Evolutionary conservation across 37 sponge, comb jelly and placozoan genomes (phyloP).

Genomic region (Halichondria panicea): DNA sequence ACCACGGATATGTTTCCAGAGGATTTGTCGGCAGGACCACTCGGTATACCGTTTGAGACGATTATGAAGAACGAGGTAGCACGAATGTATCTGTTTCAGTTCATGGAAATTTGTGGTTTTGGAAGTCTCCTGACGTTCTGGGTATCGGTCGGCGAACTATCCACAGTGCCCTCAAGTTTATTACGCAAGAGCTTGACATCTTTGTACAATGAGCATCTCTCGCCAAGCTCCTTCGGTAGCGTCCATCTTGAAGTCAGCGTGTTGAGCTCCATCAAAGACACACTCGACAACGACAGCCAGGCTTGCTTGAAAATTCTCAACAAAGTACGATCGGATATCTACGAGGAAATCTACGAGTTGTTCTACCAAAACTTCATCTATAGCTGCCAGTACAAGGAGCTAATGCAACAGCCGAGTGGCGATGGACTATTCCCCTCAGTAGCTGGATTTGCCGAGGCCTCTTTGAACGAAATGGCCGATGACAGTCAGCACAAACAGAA

Average conservation of each 20-base stretch:
- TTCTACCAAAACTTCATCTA: slow-evolving; percentile 58
- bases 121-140: slow-evolving; percentile 52
- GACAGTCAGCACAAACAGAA: slow-evolving; percentile 46
- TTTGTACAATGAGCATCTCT: slow-evolving; percentile 24
- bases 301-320: not conserved
- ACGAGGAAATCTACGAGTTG: slow-evolving; percentile 42
- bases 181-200: not conserved
- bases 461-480: not conserved
- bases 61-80: slow-evolving; percentile 42
- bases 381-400: slow-evolving; percentile 49
- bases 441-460: not conserved
- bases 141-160: slow-evolving; percentile 10
- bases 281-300: not conserved
- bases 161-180: not conserved
- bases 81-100: slow-evolving; percentile 11
- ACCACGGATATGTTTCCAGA: not conserved
- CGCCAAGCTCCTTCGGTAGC: not conserved
- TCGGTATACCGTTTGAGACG: slow-evolving; percentile 56
- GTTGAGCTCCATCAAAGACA: slow-evolving; percentile 15
- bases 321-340: slow-evolving; percentile 31
- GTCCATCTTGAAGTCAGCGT: slow-evolving; percentile 20
- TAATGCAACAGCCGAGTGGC: slow-evolving; percentile 4
- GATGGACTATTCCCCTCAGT: not conserved
- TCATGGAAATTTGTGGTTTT: slow-evolving; percentile 28
- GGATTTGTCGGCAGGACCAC: not conserved